A percentile compares a stretch with the other conserved stretches of the same genome.
phyloP scores from a whole-genome alignment of 2,797 vertebrate species.

The Simalia tracyae region DNA sequence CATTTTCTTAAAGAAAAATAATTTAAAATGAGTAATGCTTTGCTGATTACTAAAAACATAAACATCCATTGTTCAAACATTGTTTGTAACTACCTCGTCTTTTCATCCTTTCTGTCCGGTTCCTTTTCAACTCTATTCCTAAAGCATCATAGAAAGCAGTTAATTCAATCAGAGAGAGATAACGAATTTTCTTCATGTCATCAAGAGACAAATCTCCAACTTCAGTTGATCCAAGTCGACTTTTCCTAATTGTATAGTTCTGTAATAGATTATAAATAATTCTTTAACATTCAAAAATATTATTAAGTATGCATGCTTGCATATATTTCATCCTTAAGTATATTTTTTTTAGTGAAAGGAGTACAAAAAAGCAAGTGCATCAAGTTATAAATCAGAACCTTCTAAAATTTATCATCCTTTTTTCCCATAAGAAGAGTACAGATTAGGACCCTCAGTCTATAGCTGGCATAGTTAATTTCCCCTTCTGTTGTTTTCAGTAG shows the following conservation, averaged over 20 bases:
- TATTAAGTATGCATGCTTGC: not conserved
- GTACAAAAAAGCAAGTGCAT: not conserved
- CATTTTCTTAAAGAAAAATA: conserved; percentile 76
- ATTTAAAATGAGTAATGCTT: rapidly evolving
- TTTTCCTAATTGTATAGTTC: conserved; percentile 77
- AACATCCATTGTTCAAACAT: not conserved
- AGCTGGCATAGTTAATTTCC: not conserved
- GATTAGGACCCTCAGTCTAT: not conserved
- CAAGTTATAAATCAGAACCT: not conserved
- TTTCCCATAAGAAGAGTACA: not conserved
- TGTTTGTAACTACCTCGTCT: conserved; percentile 75
- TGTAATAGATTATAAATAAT: conserved; percentile 53
- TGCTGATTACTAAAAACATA: rapidly evolving
- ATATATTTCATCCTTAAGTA: not conserved
- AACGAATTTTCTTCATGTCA: conserved; percentile 88
- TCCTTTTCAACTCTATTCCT: conserved; percentile 87
- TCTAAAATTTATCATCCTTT: not conserved
- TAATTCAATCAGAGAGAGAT: conserved; percentile 90
- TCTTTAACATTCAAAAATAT: not conserved
- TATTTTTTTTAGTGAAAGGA: not conserved
- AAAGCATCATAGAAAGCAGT: conserved; percentile 87
- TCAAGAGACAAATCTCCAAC: conserved; percentile 87
- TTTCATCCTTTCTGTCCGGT: conserved; percentile 74
- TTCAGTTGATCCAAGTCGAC: conserved; percentile 81
- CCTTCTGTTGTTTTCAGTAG: not conserved